Percentiles rank a stretch among this genome's conserved stretches.
These are phyloP conservation scores for Tympanuchus pallidicinctus DNA, from an alignment of 2,113 vertebrate genomes.

Conservation along the genomic window DNA sequence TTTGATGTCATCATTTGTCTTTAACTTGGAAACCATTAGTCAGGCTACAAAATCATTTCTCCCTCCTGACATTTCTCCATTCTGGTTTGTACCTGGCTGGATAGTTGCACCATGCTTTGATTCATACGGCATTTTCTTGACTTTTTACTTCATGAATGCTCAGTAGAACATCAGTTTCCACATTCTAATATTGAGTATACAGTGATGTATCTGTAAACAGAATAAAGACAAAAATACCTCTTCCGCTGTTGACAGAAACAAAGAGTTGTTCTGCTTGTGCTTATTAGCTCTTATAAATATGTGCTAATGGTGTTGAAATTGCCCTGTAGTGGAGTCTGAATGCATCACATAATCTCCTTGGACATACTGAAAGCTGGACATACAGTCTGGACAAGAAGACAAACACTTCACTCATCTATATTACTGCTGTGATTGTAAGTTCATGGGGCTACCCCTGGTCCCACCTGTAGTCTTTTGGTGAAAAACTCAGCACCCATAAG, in stretches of 20 bases:
- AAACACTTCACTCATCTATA: not conserved
- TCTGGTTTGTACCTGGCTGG: not conserved
- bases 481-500: fast-evolving
- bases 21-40: constrained; percentile 35
- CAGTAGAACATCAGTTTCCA: not conserved
- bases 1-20: constrained; percentile 50
- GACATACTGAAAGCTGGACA: not conserved
- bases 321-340: not conserved
- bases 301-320: not conserved
- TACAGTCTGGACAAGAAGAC: not conserved
- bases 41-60: not conserved
- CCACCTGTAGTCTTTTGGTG: not conserved
- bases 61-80: not conserved
- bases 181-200: not conserved
- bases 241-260: not conserved
- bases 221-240: not conserved
- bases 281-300: not conserved
- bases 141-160: fast-evolving
- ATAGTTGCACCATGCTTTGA: not conserved
- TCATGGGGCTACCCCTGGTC: not conserved
- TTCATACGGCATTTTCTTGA: not conserved
- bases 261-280: not conserved
- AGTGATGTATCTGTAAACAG: not conserved
- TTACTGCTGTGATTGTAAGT: not conserved
- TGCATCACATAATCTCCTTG: not conserved